phyloP scores from a whole-genome alignment of 2,113 vertebrate species.

The Limanda limanda region DNA sequence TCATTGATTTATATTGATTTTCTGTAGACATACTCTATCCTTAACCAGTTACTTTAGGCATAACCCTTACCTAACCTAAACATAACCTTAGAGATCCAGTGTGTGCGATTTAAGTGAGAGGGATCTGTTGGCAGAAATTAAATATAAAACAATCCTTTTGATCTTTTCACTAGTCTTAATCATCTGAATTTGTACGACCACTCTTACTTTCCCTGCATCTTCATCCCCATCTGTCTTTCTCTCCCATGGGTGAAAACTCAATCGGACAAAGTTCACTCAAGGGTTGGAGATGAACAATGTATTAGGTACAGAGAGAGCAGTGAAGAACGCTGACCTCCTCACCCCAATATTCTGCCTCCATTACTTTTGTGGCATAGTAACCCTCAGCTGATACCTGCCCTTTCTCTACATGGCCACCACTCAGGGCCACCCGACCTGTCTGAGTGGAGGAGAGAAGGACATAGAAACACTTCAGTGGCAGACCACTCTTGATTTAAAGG shows the following conservation, averaged over 20 bases:
- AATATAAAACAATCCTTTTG: too few relatives aligned
- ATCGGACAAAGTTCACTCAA: background rate
- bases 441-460: background rate
- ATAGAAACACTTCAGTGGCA: background rate
- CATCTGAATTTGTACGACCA: background rate
- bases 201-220: background rate
- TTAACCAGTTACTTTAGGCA: too few relatives aligned
- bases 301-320: slow-evolving; percentile 2
- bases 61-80: too few relatives aligned
- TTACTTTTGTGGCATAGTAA: background rate
- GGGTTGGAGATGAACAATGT: background rate
- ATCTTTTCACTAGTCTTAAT: too few relatives aligned
- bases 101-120: too few relatives aligned
- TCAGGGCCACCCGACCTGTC: background rate
- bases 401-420: background rate
- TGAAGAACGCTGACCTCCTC: slow-evolving; percentile 7
- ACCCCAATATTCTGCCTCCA: slow-evolving; percentile 36
- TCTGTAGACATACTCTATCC: too few relatives aligned
- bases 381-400: background rate
- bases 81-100: too few relatives aligned
- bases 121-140: too few relatives aligned
- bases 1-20: too few relatives aligned
- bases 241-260: background rate
- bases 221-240: background rate
- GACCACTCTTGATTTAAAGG: background rate